A percentile compares a stretch with the other conserved stretches of the same genome.
phyloP scores from a whole-genome alignment of 2,888 invertebrate genomes.

The Cosmorhoe ocellata region DNA sequence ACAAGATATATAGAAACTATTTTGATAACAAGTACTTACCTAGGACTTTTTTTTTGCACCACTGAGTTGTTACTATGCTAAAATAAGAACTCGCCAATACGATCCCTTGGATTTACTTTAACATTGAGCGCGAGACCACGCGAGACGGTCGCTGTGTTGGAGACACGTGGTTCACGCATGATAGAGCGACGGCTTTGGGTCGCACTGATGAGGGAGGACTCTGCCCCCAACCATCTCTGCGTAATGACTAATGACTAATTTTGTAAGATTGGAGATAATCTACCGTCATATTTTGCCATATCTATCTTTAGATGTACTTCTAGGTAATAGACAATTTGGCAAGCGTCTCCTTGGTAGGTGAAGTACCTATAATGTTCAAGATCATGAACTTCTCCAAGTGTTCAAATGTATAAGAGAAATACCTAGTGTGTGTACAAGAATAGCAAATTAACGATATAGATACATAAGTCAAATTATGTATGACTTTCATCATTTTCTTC shows the following conservation, averaged over 20 bases:
- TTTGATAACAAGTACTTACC: slow-evolving; percentile 6
- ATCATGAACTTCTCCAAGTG: slow-evolving; percentile 26
- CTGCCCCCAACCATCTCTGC: slow-evolving; percentile 48
- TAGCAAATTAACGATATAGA: slow-evolving; percentile 13
- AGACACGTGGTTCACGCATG: slow-evolving; percentile 58
- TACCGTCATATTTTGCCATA: slow-evolving; percentile 25
- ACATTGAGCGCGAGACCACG: slow-evolving; percentile 15
- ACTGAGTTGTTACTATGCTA: slow-evolving; percentile 9
- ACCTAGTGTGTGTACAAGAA: slow-evolving; percentile 1
- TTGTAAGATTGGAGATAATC: slow-evolving; percentile 42
- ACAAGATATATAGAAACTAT: slow-evolving; percentile 9
- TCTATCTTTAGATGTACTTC: slow-evolving; percentile 1
- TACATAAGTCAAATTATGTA: slow-evolving; percentile 1
- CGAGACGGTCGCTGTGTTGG: slow-evolving; percentile 28
- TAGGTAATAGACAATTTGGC: slow-evolving; percentile 33
- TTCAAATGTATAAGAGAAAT: not conserved
- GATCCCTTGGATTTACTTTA: slow-evolving; percentile 17
- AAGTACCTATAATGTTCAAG: slow-evolving; percentile 31
- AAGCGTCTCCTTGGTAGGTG: slow-evolving; percentile 30
- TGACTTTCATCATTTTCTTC: slow-evolving; percentile 5
- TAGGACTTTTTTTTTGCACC: slow-evolving; percentile 19
- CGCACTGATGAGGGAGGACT: slow-evolving; percentile 45
- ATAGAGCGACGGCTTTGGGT: slow-evolving; percentile 24
- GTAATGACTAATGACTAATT: slow-evolving; percentile 52
- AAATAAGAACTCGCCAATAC: slow-evolving; percentile 18